Evolutionary conservation across 1,140 invertebrate genomes (phyloP), one percentile per base, ranked within the genome.

Genomic region (Anadara kagoshimensis): DNA sequence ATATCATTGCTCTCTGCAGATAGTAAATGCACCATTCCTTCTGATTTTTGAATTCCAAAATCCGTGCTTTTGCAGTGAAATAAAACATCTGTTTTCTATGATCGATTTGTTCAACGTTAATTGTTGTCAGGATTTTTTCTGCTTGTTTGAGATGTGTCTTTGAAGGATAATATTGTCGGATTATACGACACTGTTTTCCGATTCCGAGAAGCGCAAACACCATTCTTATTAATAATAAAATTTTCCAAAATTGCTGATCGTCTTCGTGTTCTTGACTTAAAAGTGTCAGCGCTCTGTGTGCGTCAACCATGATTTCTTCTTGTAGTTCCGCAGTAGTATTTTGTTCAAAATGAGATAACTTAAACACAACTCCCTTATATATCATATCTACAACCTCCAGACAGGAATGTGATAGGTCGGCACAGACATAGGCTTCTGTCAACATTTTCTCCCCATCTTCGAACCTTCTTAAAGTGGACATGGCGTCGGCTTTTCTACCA

Each of bases 381-480:
- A 67, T 67, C 64, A 67, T 67, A 24, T 67, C 64, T 0, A 47
- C 44, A 22, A 67, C 44, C 51, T 67, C 64, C 26, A 67, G 36
- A 45, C 64, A 67, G 5, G 64, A 53, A 7, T 10, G 16, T 12
- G 22, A 45, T 12, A 10, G 14, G 14, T 67, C 51, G 4, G 64
- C 64, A 0, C 29, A 11, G 1, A 57, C 22, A 26, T 67, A 67
- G 0, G 64, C 64, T 5, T 29, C 54, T 26, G 36, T 53, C 1
- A 67, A 7, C 24, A 56, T 44, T n/a, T 67, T 18, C 29, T 45
- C 53, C 0, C 51, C 64, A 14, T 56, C 53, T 16, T 8, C 43
- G 18, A 67, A 67, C 8, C 14, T 5, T n/a, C 51, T 29, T 18
- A 18, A 22, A n/a, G 64, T 67, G 26, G 51, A 56, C 0, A 67